Evolutionary conservation across 1,140 invertebrate genomes (phyloP).

Genomic region (Euura lappo): DNA sequence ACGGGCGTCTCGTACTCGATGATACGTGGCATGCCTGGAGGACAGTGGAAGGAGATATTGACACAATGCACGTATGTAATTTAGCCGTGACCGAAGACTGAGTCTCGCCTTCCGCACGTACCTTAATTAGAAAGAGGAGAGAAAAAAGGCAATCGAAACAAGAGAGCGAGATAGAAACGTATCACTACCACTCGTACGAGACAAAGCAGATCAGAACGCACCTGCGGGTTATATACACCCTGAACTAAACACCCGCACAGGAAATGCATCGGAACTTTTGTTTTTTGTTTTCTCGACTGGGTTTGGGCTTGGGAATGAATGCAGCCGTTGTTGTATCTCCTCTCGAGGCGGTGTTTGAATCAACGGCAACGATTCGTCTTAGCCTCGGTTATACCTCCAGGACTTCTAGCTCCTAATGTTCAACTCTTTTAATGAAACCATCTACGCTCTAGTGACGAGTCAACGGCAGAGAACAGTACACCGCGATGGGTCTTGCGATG

Average conservation of each 20-base stretch:
- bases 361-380: background rate
- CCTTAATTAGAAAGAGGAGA: background rate
- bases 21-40: background rate
- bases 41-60: background rate
- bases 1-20: background rate
- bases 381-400: background rate
- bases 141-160: background rate
- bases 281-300: background rate
- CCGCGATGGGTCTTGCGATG: background rate
- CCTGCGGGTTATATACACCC: background rate
- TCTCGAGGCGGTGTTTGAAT: background rate
- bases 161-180: background rate
- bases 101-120: background rate
- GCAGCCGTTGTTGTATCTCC: slow-evolving; percentile 7
- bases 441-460: background rate
- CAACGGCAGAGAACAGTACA: background rate
- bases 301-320: background rate
- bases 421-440: background rate
- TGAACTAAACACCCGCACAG: background rate
- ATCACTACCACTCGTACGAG: background rate
- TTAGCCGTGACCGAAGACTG: background rate
- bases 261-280: slow-evolving; percentile 5
- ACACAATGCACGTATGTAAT: background rate
- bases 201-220: slow-evolving; percentile 8
- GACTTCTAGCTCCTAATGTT: background rate